Conservation (phyloP, 2,888 invertebrate species). For the Silvanus unidentatus region DNA sequence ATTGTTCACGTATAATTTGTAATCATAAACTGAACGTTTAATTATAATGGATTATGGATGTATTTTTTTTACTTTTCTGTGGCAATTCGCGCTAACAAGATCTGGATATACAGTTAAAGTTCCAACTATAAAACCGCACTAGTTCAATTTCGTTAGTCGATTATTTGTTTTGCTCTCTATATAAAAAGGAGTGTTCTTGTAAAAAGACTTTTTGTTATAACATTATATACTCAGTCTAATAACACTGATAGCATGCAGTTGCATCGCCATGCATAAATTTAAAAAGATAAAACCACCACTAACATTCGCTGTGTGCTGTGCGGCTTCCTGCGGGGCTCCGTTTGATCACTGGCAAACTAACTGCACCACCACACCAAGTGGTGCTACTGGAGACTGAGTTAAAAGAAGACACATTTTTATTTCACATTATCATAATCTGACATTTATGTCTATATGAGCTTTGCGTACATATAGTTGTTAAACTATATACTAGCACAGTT, state of each 20-base stretch:
- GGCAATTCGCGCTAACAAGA: no score
- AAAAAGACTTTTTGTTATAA: no score
- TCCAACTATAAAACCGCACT: no score
- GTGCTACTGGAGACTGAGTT: slow-evolving; percentile 16
- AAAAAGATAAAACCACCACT: slow-evolving; percentile 22
- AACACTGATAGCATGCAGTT: slow-evolving; percentile 25
- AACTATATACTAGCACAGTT: slow-evolving; percentile 4
- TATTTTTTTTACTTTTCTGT: no score
- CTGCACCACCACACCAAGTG: neutral
- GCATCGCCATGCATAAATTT: slow-evolving; percentile 29
- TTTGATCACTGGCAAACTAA: slow-evolving; percentile 24
- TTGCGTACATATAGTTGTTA: slow-evolving; percentile 17
- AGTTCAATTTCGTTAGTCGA: no score
- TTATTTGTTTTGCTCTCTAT: no score
- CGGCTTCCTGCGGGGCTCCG: slow-evolving; percentile 21
- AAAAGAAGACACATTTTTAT: slow-evolving; percentile 24
- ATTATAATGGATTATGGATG: no score
- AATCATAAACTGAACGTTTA: no score
- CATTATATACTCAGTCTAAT: slow-evolving; percentile 14
- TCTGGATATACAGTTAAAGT: no score
- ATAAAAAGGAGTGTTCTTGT: slow-evolving; percentile 2
- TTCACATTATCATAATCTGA: slow-evolving; percentile 28
- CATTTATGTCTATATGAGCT: slow-evolving; percentile 26
- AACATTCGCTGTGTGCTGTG: slow-evolving; percentile 19
- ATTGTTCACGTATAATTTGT: no score